Evolutionary conservation across 2,797 vertebrate genomes (phyloP), one percentile per base, ranked within the genome.

Genomic region (Siniperca undulata): DNA sequence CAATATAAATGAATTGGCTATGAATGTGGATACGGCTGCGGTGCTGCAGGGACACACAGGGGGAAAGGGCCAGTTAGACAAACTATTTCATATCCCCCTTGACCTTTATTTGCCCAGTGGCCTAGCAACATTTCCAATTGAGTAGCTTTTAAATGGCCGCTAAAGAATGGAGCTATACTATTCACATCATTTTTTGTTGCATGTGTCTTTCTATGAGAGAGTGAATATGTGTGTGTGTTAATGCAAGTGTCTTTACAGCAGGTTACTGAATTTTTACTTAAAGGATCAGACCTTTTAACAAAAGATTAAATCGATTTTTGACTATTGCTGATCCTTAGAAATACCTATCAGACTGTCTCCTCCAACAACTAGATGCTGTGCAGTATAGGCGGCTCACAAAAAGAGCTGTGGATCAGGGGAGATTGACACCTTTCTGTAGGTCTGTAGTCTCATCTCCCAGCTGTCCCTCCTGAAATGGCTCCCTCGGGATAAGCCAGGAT

Each of bases 91-190:
- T 94, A 94, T 93, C 90, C 93, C 89, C 87, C 88, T 92, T 94
- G 94, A 95, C 95, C 94, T 95, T 95, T 94, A 93, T 94, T 92
- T 95, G 93, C 94, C 93, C 94, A 94, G 79, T 94, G 91, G 92
- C 86, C 93, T 90, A 83, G 92, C 90, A 93, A 92, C 91, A 90
- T 93, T 93, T 94, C 82, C 89, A 88, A 85, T 68, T 86, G 93
- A 91, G 82, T 87, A 88, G 86, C 90, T 94, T 94, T 94, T 94
- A 94, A 95, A 94, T 87, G 89, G 88, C 85, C 81, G 56, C 90
- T 93, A 80, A 92, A 93, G 86, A 92, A 94, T 90, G 77, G 79
- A 91, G 87, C 83, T 82, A 86, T 87, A 42, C 24, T 70, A 70
- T 87, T 86, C 85, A 86, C 77, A 44, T 83, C 13, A 42, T 89